Evolutionary conservation across 2,797 vertebrate genomes (phyloP).

Genomic region (Oreortyx pictus): DNA sequence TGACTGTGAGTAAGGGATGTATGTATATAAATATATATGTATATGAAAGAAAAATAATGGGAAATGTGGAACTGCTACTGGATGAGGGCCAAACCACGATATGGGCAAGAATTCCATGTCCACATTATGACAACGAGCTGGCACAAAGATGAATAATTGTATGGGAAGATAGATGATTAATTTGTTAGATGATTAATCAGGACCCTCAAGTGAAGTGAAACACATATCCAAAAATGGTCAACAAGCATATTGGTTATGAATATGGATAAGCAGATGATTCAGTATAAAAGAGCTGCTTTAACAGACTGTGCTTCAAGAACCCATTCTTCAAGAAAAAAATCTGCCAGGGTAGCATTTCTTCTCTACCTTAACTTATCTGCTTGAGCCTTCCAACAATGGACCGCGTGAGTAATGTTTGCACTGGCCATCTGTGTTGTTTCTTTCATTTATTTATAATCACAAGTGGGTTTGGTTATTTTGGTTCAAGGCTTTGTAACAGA

Average conservation of each 20-base stretch:
- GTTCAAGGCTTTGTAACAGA: neutral
- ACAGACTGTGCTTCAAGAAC: neutral
- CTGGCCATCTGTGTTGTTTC: neutral
- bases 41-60: neutral
- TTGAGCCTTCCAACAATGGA: slow-evolving; percentile 48
- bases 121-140: slow-evolving; percentile 9
- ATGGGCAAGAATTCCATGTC: slow-evolving; percentile 42
- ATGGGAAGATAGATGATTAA: slow-evolving; percentile 40
- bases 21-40: neutral
- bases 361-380: neutral
- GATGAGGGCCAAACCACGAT: slow-evolving; percentile 28
- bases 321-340: neutral
- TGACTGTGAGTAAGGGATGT: slow-evolving; percentile 48
- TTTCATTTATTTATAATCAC: neutral
- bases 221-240: slow-evolving; percentile 58
- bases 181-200: slow-evolving; percentile 16
- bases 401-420: slow-evolving; percentile 52
- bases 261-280: slow-evolving; percentile 11
- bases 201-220: neutral
- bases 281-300: slow-evolving; percentile 21
- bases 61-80: slow-evolving; percentile 13
- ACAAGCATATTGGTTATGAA: slow-evolving; percentile 33
- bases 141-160: slow-evolving; percentile 39
- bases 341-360: neutral
- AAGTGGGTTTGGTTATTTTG: neutral